A percentile compares a stretch with the other conserved stretches of the same genome.
Conservation (phyloP, 2,888 invertebrate genomes). For the Limulus polyphemus region DNA sequence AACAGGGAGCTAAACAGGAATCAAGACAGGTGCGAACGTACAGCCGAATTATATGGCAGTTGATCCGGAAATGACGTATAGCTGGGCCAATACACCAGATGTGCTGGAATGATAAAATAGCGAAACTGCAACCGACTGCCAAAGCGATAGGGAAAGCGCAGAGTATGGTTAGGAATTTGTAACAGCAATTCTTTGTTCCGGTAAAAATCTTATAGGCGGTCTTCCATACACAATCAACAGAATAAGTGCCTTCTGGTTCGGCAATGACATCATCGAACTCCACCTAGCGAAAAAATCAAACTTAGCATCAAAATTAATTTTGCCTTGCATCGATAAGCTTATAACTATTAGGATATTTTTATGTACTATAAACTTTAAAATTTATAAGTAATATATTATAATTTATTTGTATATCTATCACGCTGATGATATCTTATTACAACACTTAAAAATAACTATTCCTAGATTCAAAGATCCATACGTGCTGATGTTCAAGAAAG, state of each 20-base stretch:
- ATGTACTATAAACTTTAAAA: too few species aligned
- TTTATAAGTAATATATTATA: too few species aligned
- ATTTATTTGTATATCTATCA: too few species aligned
- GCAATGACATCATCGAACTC: constrained; percentile 58
- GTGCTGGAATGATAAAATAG: constrained; percentile 58
- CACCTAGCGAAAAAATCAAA: constrained; percentile 40
- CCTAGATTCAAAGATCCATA: too few species aligned
- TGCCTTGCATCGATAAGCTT: too few species aligned
- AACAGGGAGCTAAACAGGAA: constrained; percentile 47
- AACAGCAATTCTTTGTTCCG: constrained; percentile 52
- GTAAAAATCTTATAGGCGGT: constrained; percentile 52
- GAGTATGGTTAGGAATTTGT: constrained; percentile 52
- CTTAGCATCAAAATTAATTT: too few species aligned
- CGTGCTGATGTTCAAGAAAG: too few species aligned
- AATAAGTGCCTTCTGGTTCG: constrained; percentile 54
- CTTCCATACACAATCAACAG: constrained; percentile 58
- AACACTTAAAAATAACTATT: too few species aligned
- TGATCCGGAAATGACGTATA: constrained; percentile 52
- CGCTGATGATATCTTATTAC: too few species aligned
- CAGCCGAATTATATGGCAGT: constrained; percentile 49
- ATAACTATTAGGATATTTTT: too few species aligned
- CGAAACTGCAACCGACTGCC: constrained; percentile 52
- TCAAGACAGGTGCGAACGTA: constrained; percentile 48
- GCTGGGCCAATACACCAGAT: constrained; percentile 60
- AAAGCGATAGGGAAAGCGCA: constrained; percentile 55